phyloP scores from a whole-genome alignment of 1,140 invertebrate genomes.

The Uloborus diversus region DNA sequence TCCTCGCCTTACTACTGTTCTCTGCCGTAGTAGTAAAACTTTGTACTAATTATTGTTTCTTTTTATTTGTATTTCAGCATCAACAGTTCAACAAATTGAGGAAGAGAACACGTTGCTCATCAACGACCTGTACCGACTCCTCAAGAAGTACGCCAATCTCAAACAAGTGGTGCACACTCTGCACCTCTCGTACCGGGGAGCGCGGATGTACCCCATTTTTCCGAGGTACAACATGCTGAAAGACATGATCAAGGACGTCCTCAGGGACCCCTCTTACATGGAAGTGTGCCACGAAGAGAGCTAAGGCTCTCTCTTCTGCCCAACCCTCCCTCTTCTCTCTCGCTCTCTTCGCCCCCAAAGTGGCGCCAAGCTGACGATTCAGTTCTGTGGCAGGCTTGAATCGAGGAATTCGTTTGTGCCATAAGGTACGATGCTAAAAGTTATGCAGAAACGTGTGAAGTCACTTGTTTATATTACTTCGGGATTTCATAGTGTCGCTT shows the following conservation, averaged over 20 bases:
- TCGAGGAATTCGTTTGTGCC: no score
- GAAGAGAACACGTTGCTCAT: constrained; percentile 93
- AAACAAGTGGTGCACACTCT: constrained; percentile 87
- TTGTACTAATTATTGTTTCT: background rate
- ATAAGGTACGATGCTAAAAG: no score
- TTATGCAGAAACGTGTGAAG: no score
- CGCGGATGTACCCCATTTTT: constrained; percentile 91
- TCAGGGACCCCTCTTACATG: constrained; percentile 93
- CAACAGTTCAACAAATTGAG: constrained; percentile 85
- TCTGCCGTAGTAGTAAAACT: no score
- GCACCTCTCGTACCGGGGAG: constrained; percentile 85
- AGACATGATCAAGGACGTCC: constrained; percentile 94
- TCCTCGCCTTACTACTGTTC: no score
- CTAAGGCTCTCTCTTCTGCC: constrained; percentile 24
- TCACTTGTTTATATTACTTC: no score
- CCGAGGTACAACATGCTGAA: constrained; percentile 92
- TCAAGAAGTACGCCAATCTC: constrained; percentile 90
- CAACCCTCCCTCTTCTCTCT: background rate
- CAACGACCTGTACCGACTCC: constrained; percentile 87
- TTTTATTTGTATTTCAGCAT: constrained; percentile 8
- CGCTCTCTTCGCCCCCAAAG: constrained; percentile 16
- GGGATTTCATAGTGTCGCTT: no score
- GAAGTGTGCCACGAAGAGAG: constrained; percentile 86
- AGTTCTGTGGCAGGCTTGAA: background rate
- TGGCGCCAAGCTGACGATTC: background rate